These are phyloP conservation scores for Cosmopolites sordidus DNA, from an alignment of 2,888 invertebrate genomes.

Conservation along the genomic window DNA sequence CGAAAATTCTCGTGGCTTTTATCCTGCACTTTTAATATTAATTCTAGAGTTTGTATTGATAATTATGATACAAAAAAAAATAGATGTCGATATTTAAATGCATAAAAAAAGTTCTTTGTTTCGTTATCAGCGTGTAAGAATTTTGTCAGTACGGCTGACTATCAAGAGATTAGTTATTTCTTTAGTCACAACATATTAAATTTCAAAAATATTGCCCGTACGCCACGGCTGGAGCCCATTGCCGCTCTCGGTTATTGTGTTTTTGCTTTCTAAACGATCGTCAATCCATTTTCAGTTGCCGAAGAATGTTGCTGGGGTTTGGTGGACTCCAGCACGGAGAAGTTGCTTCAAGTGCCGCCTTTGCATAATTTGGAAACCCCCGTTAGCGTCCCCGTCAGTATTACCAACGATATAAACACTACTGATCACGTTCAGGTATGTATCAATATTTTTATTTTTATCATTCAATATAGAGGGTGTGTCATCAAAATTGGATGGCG, in stretches of 20 bases:
- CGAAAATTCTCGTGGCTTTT: too few species aligned
- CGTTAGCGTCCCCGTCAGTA: constrained; percentile 16
- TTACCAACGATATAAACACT: constrained; percentile 15
- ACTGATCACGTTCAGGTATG: constrained; percentile 43
- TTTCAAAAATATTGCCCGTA: constrained; percentile 6
- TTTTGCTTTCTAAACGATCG: constrained; percentile 29
- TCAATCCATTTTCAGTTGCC: constrained; percentile 31
- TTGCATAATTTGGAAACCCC: constrained; percentile 35
- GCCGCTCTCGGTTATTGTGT: constrained; percentile 15
- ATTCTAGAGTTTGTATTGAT: too few species aligned
- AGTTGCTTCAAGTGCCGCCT: constrained; percentile 47
- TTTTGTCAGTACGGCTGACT: too few species aligned
- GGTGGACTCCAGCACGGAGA: constrained; percentile 51
- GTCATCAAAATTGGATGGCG: too few species aligned
- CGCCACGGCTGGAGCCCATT: neutral
- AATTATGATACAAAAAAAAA: too few species aligned
- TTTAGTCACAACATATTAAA: constrained; percentile 11
- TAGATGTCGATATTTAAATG: too few species aligned
- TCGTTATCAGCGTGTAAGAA: too few species aligned
- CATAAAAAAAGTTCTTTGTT: too few species aligned
- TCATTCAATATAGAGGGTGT: too few species aligned
- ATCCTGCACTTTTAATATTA: too few species aligned
- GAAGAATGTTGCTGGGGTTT: constrained; percentile 50
- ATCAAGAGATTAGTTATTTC: constrained; percentile 9
- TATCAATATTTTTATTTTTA: too few species aligned